Evolutionary conservation across 30 jellyfish, hydroid and myxozoan genomes (phyloP).

Genomic region (Turritopsis dohrnii): DNA sequence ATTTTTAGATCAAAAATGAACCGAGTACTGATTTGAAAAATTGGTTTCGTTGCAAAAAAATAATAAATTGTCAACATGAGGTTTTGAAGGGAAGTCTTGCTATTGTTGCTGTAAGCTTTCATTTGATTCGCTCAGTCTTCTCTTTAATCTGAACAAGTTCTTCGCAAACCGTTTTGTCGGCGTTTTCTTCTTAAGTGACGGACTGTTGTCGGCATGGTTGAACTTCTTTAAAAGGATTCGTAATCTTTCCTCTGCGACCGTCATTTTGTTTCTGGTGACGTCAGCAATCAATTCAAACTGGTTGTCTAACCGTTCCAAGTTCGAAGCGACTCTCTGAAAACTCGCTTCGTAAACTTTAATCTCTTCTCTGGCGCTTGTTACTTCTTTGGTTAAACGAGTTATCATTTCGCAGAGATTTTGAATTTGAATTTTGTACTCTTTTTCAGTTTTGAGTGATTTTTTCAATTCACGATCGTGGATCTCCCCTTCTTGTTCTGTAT

Average conservation of each 20-base stretch:
- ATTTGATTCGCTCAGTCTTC: constrained; percentile 37
- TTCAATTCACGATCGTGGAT: constrained; percentile 12
- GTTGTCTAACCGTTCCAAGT: background rate
- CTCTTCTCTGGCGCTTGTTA: background rate
- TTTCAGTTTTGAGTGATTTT: constrained; percentile 14
- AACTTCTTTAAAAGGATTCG: background rate
- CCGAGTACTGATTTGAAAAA: too few relatives aligned
- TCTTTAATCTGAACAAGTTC: constrained; percentile 13
- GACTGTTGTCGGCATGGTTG: constrained; percentile 6
- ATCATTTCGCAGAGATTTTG: constrained; percentile 23
- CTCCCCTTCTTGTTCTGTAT: constrained; percentile 19
- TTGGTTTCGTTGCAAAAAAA: background rate
- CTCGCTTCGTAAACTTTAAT: constrained; percentile 4
- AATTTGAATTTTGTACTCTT: constrained; percentile 22
- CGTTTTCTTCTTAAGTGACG: background rate
- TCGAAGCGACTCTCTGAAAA: background rate
- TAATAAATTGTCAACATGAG: background rate
- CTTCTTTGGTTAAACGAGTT: constrained; percentile 12
- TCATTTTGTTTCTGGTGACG: constrained; percentile 13
- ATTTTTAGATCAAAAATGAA: too few relatives aligned
- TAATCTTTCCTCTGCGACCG: constrained; percentile 16
- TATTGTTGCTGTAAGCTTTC: constrained; percentile 17
- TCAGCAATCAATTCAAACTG: constrained; percentile 13
- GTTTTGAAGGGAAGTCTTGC: too few relatives aligned
- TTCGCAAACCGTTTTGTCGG: constrained; percentile 12